A percentile compares a stretch with the other conserved stretches of the same genome.
phyloP scores from a whole-genome alignment of 2,888 invertebrate species.

The Dorcus parallelipipedus region DNA sequence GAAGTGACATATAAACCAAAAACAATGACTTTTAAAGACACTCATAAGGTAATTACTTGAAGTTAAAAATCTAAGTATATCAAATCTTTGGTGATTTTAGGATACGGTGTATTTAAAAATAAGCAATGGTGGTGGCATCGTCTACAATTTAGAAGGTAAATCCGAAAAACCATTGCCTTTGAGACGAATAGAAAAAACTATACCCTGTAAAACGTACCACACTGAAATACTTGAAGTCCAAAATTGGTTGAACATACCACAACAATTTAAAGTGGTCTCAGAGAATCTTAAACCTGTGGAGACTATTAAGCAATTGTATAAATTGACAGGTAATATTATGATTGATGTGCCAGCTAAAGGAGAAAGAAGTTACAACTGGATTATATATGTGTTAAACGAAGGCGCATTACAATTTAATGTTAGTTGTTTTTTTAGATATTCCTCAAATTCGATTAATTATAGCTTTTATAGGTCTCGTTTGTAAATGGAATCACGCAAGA shows the following conservation, averaged over 20 bases:
- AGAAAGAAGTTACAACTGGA: conserved; percentile 40
- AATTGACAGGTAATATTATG: conserved; percentile 36
- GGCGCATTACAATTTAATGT: conserved; percentile 43
- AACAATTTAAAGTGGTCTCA: conserved; percentile 43
- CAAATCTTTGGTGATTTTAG: conserved; percentile 35
- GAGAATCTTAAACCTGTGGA: conserved; percentile 8
- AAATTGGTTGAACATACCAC: conserved; percentile 53
- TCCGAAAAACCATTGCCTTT: conserved; percentile 48
- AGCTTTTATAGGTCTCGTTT: conserved; percentile 38
- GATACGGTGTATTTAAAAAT: conserved; percentile 51
- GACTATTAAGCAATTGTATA: conserved; percentile 34
- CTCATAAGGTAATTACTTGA: conserved; percentile 29
- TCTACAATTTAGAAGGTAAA: conserved; percentile 50
- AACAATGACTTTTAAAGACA: conserved; percentile 29
- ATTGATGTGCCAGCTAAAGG: conserved; percentile 39
- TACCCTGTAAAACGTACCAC: conserved; percentile 51
- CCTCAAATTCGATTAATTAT: neutral
- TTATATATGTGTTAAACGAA: conserved; percentile 44
- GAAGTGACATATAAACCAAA: conserved; percentile 36
- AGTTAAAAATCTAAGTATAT: neutral
- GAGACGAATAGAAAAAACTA: conserved; percentile 43
- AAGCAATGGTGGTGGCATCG: conserved; percentile 47
- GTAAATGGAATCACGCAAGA: conserved; percentile 41
- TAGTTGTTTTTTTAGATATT: conserved; percentile 2
- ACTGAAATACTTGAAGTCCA: conserved; percentile 46